Base-by-base conservation (phyloP, 2,113 vertebrate genomes). In the Sebastes schlegelii region DNA sequence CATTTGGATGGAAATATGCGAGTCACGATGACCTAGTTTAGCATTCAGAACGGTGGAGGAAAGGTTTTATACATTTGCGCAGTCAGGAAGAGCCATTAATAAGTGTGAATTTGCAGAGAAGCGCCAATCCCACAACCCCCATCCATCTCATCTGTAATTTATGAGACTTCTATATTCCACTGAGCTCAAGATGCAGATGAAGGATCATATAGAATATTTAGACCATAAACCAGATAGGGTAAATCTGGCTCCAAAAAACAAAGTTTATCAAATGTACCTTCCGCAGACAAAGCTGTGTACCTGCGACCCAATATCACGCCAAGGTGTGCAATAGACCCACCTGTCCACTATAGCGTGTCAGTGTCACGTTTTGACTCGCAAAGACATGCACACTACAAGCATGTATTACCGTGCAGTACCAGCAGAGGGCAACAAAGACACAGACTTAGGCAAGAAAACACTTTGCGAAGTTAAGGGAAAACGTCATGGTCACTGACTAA, bases 11-110 rank as follows among this genome's bases (percentile, higher is more conserved):
- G 74, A 65, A 89, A 83, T 34, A 77, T 78, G 46, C 55, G 72
- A 88, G 80, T 90, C 78, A 80, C 16, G 6, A 40, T 86, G 89
- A 92, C 89, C 90, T 86, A 91, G 62, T 91, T 93, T 52, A 84
- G 60, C 42, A 34, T 70, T 69, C 75, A 77, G 61, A 89, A 77
- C 14, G 21, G 55, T 21, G 52, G 26, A 68, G 45, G 63, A 73
- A 62, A 57, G 12, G 21, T 40, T 66, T 85, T 55, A 43, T 42
- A 77, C 45, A 81, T 83, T 77, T 80, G 69, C 76, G 61, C 79
- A 43, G 70, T 85, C 63, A 75, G 85, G 55, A 83, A 60, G 79
- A 90, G 61, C 60, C 57, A 77, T 88, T 86, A 74, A 80, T 68
- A 76, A 71, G 63, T 16, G 7, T 79, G 74, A 66, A 89, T 86